phyloP scores from a whole-genome alignment of 2,888 invertebrate genomes.

The Calliopum simillimum region DNA sequence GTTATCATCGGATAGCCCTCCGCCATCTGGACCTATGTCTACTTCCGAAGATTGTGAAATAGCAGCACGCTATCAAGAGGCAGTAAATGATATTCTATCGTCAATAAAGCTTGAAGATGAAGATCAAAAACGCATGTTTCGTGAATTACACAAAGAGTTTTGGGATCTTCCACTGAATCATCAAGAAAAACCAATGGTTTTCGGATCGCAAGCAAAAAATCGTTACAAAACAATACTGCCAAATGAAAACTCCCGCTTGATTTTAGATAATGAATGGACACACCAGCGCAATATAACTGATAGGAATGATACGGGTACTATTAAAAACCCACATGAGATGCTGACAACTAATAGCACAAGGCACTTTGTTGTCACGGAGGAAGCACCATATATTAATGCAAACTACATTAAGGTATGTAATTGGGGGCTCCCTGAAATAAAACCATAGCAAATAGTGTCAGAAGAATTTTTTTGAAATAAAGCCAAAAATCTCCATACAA shows the following conservation, averaged over 20 bases:
- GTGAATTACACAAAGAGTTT: constrained; percentile 87
- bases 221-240: constrained; percentile 91
- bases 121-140: constrained; percentile 73
- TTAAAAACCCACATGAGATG: constrained; percentile 18
- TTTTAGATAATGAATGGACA: constrained; percentile 68
- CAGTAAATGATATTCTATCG: constrained; percentile 50
- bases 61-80: constrained; percentile 54
- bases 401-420: constrained; percentile 88
- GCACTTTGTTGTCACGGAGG: constrained; percentile 69
- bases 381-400: constrained; percentile 86
- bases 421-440: no score
- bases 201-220: constrained; percentile 90
- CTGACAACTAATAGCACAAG: constrained; percentile 39
- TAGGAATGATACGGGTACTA: constrained; percentile 9
- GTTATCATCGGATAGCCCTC: constrained; percentile 44
- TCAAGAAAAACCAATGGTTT: constrained; percentile 89
- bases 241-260: constrained; percentile 87
- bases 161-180: constrained; percentile 95
- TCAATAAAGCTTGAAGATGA: constrained; percentile 69
- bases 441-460: not conserved
- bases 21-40: constrained; percentile 52
- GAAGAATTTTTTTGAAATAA: not conserved
- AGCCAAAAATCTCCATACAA: not conserved
- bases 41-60: constrained; percentile 60
- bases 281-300: not conserved